Evolutionary conservation across 1,140 invertebrate genomes (phyloP), one percentile per base, ranked within the genome.

Genomic region (Monomorium pharaonis): DNA sequence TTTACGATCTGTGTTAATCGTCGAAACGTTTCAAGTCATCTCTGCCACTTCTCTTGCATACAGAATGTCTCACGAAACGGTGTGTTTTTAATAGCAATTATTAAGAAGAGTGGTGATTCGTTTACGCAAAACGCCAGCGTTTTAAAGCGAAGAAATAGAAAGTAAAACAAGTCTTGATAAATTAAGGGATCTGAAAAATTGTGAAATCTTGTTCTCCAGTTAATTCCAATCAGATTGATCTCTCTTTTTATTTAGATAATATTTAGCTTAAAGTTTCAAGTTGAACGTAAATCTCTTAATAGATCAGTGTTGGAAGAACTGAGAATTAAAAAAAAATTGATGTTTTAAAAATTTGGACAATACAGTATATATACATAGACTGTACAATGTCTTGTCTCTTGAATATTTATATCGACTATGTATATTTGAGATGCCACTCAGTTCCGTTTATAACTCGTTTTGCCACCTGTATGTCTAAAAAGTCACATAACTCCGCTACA

Each of bases 1-100:
- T 89, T 89, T 86, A 89, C 63, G 87, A 89, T 9, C 70, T 42
- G 62, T 75, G 81, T 89, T 89, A 86, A 56, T 86, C 67, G 69
- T 63, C 24, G 30, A 62, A 60, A 70, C 51, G 72, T 77, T 81
- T 81, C 60, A 83, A 86, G 54, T 21, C 30, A 70, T 62, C 37
- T 16, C 42, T 74, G 24, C 56, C 42, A 16, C 33, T 56, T 44
- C 72, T 89, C 62, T 1, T 47, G 85, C 70, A 62, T 88, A 85
- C 51, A 83, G 78, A 89, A 51, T 74, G 18, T 67, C 37, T n/a
- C 24, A 77, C 44, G 42, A 54, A 78, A 27, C 54, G 6, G 30
- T 24, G 12, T 47, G 33, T 47, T 47, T 74, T 76, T 21, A 24
- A 80, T 54, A 69, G 5, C 6, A 42, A n/a, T 62, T n/a, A n/a